A percentile compares a stretch with the other conserved stretches of the same genome.
Evolutionary conservation across 2,113 vertebrate genomes (phyloP).

Genomic region (Stomatorhinus ivindoensis): DNA sequence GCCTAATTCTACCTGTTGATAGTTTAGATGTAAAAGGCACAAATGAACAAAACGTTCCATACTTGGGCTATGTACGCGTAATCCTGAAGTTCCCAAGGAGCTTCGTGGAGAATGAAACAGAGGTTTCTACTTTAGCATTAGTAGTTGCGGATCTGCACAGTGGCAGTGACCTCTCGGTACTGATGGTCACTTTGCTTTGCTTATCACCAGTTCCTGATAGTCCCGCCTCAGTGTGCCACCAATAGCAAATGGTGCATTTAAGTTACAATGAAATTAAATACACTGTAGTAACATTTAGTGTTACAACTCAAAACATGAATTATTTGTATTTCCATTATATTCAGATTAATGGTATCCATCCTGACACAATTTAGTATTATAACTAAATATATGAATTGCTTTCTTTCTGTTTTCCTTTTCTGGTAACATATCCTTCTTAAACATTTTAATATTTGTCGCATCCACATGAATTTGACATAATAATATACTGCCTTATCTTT

Average conservation of each 20-base stretch:
- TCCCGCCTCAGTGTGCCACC: not conserved
- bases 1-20: too few relatives aligned
- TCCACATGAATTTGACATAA: too few relatives aligned
- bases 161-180: not conserved
- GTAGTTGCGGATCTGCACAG: not conserved
- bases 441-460: too few relatives aligned
- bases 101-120: not conserved
- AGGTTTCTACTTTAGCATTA: not conserved
- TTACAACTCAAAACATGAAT: not conserved
- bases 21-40: too few relatives aligned
- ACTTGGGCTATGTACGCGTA: not conserved
- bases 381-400: too few relatives aligned
- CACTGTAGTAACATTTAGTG: not conserved
- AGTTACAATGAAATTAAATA: not conserved
- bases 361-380: too few relatives aligned
- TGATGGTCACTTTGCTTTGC: not conserved
- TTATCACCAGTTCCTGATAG: too few relatives aligned
- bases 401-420: too few relatives aligned
- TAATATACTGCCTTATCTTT: too few relatives aligned
- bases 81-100: not conserved
- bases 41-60: not conserved
- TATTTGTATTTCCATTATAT: not conserved
- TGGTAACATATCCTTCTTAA: too few relatives aligned
- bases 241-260: not conserved
- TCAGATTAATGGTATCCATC: not conserved